Conservation (phyloP, 2,113 vertebrate genomes). For the Alethe castanea region DNA sequence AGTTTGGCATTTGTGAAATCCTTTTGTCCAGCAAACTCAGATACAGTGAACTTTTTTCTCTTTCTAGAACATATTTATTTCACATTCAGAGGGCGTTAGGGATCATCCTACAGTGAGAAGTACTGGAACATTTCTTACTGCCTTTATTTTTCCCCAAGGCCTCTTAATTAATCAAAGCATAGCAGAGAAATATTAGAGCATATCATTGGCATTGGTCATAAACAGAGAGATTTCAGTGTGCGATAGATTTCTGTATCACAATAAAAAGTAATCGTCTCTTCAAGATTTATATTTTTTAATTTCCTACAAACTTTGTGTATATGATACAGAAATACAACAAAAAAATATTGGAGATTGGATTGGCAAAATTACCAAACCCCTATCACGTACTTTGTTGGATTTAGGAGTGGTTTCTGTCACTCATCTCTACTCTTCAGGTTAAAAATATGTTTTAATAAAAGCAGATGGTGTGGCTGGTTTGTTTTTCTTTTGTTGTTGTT, state of each 20-base stretch:
- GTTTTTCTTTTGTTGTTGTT: too few species aligned
- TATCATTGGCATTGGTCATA: background rate
- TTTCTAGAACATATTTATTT: background rate
- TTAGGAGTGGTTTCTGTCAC: background rate
- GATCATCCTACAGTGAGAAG: background rate
- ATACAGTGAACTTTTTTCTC: background rate
- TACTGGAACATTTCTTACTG: background rate
- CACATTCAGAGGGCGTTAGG: background rate
- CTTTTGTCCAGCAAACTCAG: background rate
- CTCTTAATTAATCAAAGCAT: background rate
- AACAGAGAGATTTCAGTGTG: background rate
- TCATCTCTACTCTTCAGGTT: background rate
- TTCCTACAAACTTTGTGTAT: background rate
- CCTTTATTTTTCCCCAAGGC: background rate
- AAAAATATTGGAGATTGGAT: background rate
- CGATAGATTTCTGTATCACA: background rate
- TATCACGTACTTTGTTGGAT: background rate
- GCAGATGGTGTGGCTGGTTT: background rate
- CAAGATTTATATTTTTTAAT: background rate
- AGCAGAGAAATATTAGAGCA: background rate
- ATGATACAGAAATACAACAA: background rate
- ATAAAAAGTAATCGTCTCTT: background rate
- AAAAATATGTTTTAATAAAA: conserved; percentile 18
- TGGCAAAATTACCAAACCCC: background rate
- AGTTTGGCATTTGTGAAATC: background rate